These are phyloP conservation scores for Tetragonula clypearis DNA, from an alignment of 1,140 invertebrate species.

Conservation along the genomic window DNA sequence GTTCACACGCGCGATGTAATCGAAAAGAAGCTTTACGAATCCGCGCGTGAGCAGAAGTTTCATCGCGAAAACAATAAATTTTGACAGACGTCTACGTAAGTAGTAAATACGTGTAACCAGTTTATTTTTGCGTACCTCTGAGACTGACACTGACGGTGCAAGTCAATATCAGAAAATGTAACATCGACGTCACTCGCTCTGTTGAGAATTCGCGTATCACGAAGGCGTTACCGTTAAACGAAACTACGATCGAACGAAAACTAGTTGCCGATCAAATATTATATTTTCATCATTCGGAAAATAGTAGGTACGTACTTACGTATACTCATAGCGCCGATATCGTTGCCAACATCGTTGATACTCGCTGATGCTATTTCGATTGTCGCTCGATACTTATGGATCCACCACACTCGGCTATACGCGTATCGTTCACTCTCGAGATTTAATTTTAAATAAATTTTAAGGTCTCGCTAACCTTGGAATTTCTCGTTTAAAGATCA, in stretches of 20 bases:
- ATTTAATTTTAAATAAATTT: too few species aligned
- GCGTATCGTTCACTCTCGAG: background rate
- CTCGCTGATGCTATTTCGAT: constrained; percentile 43
- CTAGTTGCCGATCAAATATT: constrained; percentile 7
- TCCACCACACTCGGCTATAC: background rate
- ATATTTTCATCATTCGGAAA: constrained; percentile 14
- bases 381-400: constrained; percentile 31
- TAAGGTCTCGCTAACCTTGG: too few species aligned
- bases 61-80: background rate
- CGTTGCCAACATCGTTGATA: constrained; percentile 19
- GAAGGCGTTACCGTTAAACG: background rate
- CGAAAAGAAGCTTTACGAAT: background rate
- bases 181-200: background rate
- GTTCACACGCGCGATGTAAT: too few species aligned
- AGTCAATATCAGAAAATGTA: background rate
- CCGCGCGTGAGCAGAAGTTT: background rate
- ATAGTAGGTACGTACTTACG: background rate
- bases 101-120: background rate
- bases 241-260: constrained; percentile 4
- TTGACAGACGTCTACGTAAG: too few species aligned
- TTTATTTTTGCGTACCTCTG: constrained; percentile 32
- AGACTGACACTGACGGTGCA: background rate
- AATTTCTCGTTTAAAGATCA: too few species aligned
- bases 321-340: background rate
- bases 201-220: background rate